phyloP scores from a whole-genome alignment of 2,888 invertebrate genomes.

The Aphodius granarius region DNA sequence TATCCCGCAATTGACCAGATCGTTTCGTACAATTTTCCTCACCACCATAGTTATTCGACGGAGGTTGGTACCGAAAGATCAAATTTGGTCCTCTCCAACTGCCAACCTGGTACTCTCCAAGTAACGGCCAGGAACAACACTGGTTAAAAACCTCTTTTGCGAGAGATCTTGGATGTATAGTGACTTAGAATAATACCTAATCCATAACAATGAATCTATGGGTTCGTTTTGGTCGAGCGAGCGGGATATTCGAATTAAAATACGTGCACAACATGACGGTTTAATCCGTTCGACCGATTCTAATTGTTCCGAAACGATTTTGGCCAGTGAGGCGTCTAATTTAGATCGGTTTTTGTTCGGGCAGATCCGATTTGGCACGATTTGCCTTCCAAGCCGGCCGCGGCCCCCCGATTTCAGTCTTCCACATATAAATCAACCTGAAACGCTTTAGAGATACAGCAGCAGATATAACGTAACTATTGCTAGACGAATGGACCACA shows the following conservation, averaged over 20 bases:
- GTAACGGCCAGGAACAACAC: too few species aligned
- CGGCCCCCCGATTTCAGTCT: not conserved
- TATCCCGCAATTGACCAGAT: too few species aligned
- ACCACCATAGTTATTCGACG: too few species aligned
- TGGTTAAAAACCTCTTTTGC: too few species aligned
- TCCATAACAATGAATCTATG: not conserved
- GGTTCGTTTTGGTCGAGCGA: not conserved
- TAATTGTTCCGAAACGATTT: slow-evolving; percentile 13
- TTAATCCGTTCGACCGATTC: slow-evolving; percentile 10
- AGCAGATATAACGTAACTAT: too few species aligned
- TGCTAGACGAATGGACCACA: too few species aligned
- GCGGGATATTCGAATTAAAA: slow-evolving; percentile 6
- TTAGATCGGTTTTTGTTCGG: slow-evolving; percentile 14
- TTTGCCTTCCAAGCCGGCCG: slow-evolving; percentile 1
- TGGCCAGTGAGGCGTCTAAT: slow-evolving; percentile 8
- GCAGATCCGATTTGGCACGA: slow-evolving; percentile 11
- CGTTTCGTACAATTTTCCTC: too few species aligned
- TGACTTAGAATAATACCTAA: not conserved
- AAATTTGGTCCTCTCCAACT: too few species aligned
- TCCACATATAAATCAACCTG: slow-evolving; percentile 13
- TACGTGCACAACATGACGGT: slow-evolving; percentile 2
- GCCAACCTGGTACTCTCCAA: too few species aligned
- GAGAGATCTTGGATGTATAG: too few species aligned
- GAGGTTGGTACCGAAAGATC: too few species aligned
- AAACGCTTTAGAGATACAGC: too few species aligned